A percentile compares a stretch with the other conserved stretches of the same genome.
Evolutionary conservation across 2,888 invertebrate genomes (phyloP).

Genomic region (Empis stercorea): DNA sequence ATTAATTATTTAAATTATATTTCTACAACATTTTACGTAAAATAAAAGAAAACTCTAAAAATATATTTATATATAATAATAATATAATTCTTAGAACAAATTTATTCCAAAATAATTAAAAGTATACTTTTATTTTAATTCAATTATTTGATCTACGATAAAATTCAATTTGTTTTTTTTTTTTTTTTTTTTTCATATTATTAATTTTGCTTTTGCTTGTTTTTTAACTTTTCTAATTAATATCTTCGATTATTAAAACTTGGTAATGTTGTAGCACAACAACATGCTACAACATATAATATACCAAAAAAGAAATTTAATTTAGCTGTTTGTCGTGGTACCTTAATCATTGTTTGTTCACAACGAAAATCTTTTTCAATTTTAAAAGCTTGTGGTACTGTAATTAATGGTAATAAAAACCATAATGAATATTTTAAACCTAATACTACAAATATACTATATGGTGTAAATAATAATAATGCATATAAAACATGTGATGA

Average conservation of each 20-base stretch:
- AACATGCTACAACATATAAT: slow-evolving; percentile 74
- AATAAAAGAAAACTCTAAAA: too few species aligned
- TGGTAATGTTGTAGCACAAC: slow-evolving; percentile 52
- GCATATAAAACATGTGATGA: slow-evolving; percentile 86
- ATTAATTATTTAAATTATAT: too few species aligned
- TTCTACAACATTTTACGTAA: too few species aligned
- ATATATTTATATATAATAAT: too few species aligned
- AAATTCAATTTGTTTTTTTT: too few species aligned
- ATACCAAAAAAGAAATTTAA: slow-evolving; percentile 84
- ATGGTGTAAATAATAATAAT: slow-evolving; percentile 79
- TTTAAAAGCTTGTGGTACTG: slow-evolving; percentile 76
- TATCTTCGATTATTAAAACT: slow-evolving; percentile 25
- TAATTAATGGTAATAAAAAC: slow-evolving; percentile 80
- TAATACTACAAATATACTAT: slow-evolving; percentile 76
- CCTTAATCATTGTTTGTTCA: slow-evolving; percentile 61
- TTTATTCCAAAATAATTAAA: too few species aligned
- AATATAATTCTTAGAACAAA: too few species aligned
- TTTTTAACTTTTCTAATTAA: slow-evolving; percentile 11
- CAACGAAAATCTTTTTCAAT: slow-evolving; percentile 80
- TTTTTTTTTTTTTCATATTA: too few species aligned
- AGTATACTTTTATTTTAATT: too few species aligned
- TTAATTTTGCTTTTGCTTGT: too few species aligned
- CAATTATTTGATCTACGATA: too few species aligned
- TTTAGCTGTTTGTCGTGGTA: slow-evolving; percentile 80
- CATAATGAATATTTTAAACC: slow-evolving; percentile 73